Evolutionary conservation across 2,888 invertebrate genomes (phyloP), one percentile per base, ranked within the genome.

Genomic region (Caenorhabditis sinica): DNA sequence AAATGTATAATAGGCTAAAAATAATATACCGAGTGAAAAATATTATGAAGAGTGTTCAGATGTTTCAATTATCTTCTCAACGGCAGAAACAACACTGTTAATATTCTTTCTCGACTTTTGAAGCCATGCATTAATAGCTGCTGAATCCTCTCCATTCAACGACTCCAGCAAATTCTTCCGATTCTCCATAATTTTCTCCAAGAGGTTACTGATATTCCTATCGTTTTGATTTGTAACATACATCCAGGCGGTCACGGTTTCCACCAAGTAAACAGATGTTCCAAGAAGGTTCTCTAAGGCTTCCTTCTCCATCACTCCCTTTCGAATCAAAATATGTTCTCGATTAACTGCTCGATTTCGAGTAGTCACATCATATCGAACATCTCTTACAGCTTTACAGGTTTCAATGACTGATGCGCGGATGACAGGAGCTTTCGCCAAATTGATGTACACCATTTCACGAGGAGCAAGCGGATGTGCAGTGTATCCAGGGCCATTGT

Each of bases 211-310:
- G 20, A 79, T 13, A 23, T 23, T 51, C 56, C 63, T 20, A 45
- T 79, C 79, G 25, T 51, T 30, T 15, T 45, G 56, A 23, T 63
- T 79, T 5, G 36, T 79, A 30, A 79, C 49, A 40, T 79, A 51
- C 79, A 79, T 79, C 79, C 79, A 79, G 2, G 79, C 79, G 20
- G 79, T 79, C 33, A 71, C 79, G 1, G 13, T 43, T 23, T 79
- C 79, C 11, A 65, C 51, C 60, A 79, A 33, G 20, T 79, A 79
- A 5, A 43, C 63, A 3, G 61, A 36, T 11, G 79, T 79, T 63
- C 71, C 79, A 0, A 79, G n/a, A n/a, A 61, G 20, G 28, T 79
- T 65, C 65, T 79, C 79, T 17, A 71, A 53, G 1, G 25, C 43
- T 25, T 65, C 65, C n/a, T 13, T 53, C 9, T 71, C 56, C 43